phyloP scores from a whole-genome alignment of 2,113 vertebrate species.

The Coryphaenoides rupestris region DNA sequence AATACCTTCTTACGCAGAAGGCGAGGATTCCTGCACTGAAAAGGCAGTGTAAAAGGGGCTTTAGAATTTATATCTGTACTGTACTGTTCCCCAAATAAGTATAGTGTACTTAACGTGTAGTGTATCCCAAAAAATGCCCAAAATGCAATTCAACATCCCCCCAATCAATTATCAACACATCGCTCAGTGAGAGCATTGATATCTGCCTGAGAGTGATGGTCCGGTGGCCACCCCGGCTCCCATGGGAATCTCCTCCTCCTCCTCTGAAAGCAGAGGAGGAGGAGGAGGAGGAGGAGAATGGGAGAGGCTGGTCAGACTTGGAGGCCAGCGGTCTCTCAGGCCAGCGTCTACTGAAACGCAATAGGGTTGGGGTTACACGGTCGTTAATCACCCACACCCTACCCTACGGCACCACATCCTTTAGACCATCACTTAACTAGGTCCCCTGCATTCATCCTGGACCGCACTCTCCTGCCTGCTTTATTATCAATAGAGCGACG shows the following conservation, averaged over 20 bases:
- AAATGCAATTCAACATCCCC: not conserved
- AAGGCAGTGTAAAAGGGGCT: no score
- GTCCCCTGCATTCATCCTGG: constrained; percentile 2
- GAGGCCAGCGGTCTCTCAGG: constrained; percentile 10
- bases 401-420: constrained; percentile 11
- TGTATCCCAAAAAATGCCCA: not conserved
- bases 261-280: not conserved
- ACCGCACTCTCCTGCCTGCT: constrained; percentile 1
- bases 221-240: not conserved
- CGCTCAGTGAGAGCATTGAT: not conserved
- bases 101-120: not conserved
- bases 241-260: not conserved
- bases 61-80: not conserved
- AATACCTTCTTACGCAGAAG: no score
- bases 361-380: constrained; percentile 39
- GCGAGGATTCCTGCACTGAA: no score
- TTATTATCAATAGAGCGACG: constrained; percentile 20
- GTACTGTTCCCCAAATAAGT: not conserved
- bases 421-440: constrained; percentile 16
- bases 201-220: not conserved
- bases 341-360: constrained; percentile 27
- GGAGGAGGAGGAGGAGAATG: not conserved
- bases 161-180: not conserved
- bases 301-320: constrained; percentile 24
- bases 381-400: constrained; percentile 38